phyloP scores from a whole-genome alignment of 1,140 invertebrate species.

The Druon quercuslanigerum region DNA sequence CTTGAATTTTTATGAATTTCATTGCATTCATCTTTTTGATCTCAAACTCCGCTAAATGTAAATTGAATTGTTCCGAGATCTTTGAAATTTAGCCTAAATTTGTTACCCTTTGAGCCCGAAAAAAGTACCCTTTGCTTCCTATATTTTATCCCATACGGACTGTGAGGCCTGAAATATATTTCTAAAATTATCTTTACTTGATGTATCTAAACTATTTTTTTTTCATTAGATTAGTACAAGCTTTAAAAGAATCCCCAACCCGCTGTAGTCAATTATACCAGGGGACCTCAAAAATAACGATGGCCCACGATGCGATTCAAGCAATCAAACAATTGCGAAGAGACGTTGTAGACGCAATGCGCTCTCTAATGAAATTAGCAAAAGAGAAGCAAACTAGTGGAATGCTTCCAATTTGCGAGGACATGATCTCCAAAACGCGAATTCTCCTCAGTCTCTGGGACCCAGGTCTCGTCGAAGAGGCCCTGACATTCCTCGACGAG shows the following conservation, averaged over 20 bases:
- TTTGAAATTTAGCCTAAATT: too few relatives aligned
- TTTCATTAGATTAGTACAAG: conserved; percentile 83
- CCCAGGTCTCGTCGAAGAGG: conserved; percentile 88
- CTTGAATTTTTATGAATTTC: too few relatives aligned
- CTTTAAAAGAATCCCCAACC: conserved; percentile 86
- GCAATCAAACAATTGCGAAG: conserved; percentile 85
- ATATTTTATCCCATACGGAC: too few relatives aligned
- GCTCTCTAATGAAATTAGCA: conserved; percentile 82
- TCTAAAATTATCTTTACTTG: too few relatives aligned
- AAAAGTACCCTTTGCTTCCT: too few relatives aligned
- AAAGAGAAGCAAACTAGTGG: conserved; percentile 83
- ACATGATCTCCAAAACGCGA: conserved; percentile 86
- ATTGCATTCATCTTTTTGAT: too few relatives aligned
- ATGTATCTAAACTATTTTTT: conserved; percentile 33
- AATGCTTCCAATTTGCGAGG: conserved; percentile 86
- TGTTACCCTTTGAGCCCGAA: too few relatives aligned
- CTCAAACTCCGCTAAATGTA: too few relatives aligned
- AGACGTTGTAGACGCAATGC: conserved; percentile 88
- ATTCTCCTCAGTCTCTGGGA: conserved; percentile 89
- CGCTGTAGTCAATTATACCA: conserved; percentile 78
- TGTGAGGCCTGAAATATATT: too few relatives aligned
- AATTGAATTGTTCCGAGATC: too few relatives aligned
- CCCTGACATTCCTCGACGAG: conserved; percentile 87
- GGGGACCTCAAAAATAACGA: conserved; percentile 84
- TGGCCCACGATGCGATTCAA: conserved; percentile 87